Evolutionary conservation across 2,888 invertebrate species (phyloP).

Genomic region (Merodon equestris): DNA sequence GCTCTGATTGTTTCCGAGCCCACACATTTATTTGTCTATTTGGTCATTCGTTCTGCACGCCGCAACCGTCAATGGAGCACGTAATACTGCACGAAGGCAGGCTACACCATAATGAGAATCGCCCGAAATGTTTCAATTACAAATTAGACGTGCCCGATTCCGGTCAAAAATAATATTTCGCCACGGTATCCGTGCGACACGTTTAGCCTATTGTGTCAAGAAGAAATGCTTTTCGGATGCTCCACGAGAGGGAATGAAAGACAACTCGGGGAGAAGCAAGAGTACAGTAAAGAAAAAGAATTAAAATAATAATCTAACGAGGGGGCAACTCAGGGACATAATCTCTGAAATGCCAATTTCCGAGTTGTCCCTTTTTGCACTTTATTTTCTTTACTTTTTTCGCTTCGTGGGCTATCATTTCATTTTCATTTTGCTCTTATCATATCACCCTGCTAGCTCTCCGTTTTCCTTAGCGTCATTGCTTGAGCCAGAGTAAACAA

Average conservation of each 20-base stretch:
- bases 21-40: background rate
- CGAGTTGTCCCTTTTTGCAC: constrained; percentile 1
- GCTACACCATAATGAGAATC: constrained; percentile 39
- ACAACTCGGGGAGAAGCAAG: background rate
- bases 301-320: constrained; percentile 38
- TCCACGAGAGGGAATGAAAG: background rate
- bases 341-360: constrained; percentile 35
- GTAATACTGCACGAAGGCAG: background rate
- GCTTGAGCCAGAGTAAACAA: constrained; percentile 44
- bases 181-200: constrained; percentile 31
- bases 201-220: constrained; percentile 6
- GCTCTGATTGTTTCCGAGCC: constrained; percentile 22
- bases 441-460: background rate
- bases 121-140: constrained; percentile 48
- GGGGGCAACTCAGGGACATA: constrained; percentile 19
- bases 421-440: background rate
- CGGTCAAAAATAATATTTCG: constrained; percentile 27
- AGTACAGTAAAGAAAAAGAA: constrained; percentile 1
- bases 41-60: background rate
- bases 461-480: background rate
- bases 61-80: constrained; percentile 1
- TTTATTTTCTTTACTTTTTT: background rate
- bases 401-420: too few species aligned
- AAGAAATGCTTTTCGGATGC: background rate
- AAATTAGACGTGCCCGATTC: constrained; percentile 42